Percentiles rank a stretch among this genome's conserved stretches.
Evolutionary conservation across 23 tunicate species (phyloP).

Genomic region (Halocynthia aurantium): DNA sequence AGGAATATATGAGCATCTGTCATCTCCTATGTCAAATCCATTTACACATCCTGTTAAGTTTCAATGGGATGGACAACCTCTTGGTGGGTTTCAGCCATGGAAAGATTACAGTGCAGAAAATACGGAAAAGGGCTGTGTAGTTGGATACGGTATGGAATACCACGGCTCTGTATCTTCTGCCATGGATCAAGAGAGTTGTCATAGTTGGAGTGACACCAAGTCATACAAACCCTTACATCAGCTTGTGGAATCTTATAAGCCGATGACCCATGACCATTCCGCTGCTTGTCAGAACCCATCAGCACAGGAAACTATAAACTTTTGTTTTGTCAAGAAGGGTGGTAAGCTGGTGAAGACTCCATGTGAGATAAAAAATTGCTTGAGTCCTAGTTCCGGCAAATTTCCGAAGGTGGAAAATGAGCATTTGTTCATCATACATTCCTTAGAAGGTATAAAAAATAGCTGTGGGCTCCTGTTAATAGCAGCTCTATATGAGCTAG

Average conservation of each 20-base stretch:
- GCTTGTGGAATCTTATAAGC: neutral
- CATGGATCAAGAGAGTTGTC: conserved; percentile 10
- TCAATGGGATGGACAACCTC: conserved; percentile 30
- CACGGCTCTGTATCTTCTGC: conserved; percentile 22
- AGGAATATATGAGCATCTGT: conserved; percentile 58
- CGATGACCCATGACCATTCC: neutral
- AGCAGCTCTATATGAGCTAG: too few relatives aligned
- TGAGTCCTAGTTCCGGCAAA: neutral
- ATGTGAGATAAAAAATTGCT: conserved; percentile 8
- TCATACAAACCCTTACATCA: neutral
- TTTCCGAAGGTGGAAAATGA: neutral
- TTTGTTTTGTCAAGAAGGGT: neutral
- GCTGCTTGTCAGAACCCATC: neutral
- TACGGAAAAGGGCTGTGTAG: conserved; percentile 24
- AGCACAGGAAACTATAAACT: conserved; percentile 2
- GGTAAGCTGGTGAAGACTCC: neutral
- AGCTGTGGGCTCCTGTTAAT: too few relatives aligned
- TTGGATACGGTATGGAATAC: conserved; percentile 43
- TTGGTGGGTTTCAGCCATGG: conserved; percentile 72
- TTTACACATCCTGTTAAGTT: conserved; percentile 22
- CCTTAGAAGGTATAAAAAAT: neutral
- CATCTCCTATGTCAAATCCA: neutral
- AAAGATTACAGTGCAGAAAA: neutral
- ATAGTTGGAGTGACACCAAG: neutral
- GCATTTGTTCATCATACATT: conserved; percentile 10